Conservation (phyloP, 2,797 vertebrate genomes). For the Corythornis leucogaster region DNA sequence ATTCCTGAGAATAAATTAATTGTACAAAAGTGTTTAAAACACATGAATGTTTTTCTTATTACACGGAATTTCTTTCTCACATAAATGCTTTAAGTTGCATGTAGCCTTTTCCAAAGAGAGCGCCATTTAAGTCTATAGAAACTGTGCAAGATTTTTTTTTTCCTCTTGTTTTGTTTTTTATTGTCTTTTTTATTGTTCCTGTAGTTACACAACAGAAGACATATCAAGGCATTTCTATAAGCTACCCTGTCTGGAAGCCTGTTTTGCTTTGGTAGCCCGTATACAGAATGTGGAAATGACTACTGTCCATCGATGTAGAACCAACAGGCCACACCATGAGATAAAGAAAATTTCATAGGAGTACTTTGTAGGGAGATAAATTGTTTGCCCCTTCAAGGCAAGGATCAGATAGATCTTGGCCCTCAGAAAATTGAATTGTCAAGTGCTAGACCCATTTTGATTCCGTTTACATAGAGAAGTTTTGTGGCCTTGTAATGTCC, state of each 20-base stretch:
- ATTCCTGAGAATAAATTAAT: background rate
- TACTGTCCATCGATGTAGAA: background rate
- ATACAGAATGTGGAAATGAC: background rate
- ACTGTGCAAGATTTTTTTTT: background rate
- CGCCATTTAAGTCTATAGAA: background rate
- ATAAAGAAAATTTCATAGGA: background rate
- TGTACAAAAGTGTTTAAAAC: background rate
- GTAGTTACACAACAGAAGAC: background rate
- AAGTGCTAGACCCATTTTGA: background rate
- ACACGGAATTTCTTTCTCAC: fast-evolving
- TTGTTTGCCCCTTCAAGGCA: background rate
- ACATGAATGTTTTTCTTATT: background rate
- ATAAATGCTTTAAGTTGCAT: background rate
- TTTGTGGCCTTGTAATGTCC: background rate
- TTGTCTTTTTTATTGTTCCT: background rate
- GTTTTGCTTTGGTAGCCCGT: background rate
- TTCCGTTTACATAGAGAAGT: background rate
- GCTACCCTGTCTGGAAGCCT: background rate
- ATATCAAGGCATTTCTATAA: background rate
- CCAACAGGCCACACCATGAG: background rate
- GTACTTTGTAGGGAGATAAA: background rate
- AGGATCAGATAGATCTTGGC: background rate
- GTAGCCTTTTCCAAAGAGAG: background rate
- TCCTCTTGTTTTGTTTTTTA: background rate
- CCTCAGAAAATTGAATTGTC: background rate